Evolutionary conservation across 2,797 vertebrate species (phyloP).

Genomic region (Manis pentadactyla): DNA sequence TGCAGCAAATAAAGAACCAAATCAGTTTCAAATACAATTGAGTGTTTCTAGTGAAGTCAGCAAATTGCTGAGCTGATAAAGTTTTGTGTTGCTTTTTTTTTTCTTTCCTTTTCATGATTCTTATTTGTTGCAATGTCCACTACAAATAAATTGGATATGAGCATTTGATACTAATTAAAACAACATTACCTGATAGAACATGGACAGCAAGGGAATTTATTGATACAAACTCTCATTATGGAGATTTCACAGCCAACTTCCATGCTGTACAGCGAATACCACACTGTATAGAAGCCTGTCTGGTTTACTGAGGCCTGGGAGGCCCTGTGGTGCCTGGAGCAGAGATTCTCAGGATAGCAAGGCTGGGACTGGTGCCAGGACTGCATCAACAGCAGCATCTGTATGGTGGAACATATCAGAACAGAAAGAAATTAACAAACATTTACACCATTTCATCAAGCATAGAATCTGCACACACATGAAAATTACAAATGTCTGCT

Average conservation of each 20-base stretch:
- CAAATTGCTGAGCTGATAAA: not conserved
- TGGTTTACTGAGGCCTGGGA: not conserved
- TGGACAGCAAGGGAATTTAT: conserved; percentile 19
- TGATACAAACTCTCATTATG: conserved; percentile 18
- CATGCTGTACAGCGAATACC: not conserved
- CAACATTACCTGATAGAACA: conserved; percentile 70
- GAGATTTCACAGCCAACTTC: not conserved
- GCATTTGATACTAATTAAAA: conserved; percentile 70
- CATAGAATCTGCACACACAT: not conserved
- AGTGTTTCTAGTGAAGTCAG: not conserved
- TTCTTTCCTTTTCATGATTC: not conserved
- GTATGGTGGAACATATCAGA: not conserved
- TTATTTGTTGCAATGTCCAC: conserved; percentile 28
- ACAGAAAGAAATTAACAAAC: not conserved
- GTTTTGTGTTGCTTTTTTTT: not conserved
- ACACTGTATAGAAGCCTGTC: not conserved
- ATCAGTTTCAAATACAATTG: not conserved
- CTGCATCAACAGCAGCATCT: not conserved
- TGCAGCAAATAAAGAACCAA: not conserved
- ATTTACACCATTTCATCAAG: not conserved
- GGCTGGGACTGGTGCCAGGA: not conserved
- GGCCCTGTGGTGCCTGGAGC: not conserved
- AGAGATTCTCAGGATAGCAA: not conserved
- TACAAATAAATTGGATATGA: conserved; percentile 49
- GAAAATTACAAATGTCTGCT: not conserved